Evolutionary conservation across 1,140 invertebrate species (phyloP).

Genomic region (Caenorhabditis elegans): WBcel235 BX284606.5:14729501-14730000

Average conservation of each 20-base stretch:
- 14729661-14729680: not conserved
- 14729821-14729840: no score
- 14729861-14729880: no score
- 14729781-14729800: no score
- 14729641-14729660: not conserved
- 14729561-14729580: slow-evolving; percentile 22
- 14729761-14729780: not conserved
- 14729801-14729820: no score
- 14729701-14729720: slow-evolving; percentile 23
- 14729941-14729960: not conserved
- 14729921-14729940: not conserved
- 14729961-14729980: not conserved
- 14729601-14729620: not conserved
- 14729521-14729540: not conserved
- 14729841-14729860: no score
- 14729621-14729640: not conserved
- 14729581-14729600: slow-evolving; percentile 3
- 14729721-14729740: not conserved
- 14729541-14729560: not conserved
- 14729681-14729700: not conserved
- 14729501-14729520: slow-evolving; percentile 34
- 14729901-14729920: not conserved
- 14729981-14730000: no score
- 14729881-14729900: no score
- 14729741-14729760: not conserved